A percentile compares a stretch with the other conserved stretches of the same genome.
Conservation (phyloP, 2,113 vertebrate genomes). For the Vidua chalybeata region DNA sequence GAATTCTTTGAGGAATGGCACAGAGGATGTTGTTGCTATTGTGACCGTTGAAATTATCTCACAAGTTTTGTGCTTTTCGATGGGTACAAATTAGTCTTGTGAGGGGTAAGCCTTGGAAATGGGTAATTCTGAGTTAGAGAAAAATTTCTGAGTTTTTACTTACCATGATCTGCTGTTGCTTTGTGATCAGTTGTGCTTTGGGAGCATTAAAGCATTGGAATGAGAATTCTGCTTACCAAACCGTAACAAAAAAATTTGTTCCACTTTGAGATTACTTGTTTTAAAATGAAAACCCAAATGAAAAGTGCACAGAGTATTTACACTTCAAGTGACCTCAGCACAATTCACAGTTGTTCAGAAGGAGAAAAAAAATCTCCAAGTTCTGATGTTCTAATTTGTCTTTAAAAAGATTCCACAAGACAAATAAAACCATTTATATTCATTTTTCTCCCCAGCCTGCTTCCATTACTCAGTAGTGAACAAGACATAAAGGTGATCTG, state of each 20-base stretch:
- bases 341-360: not conserved
- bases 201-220: not conserved
- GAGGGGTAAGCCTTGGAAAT: not conserved
- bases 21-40: not conserved
- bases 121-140: not conserved
- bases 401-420: not conserved
- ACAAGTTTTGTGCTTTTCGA: not conserved
- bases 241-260: not conserved
- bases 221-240: not conserved
- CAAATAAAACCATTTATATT: not conserved
- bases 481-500: not conserved
- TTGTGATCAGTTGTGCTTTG: not conserved
- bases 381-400: not conserved
- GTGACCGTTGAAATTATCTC: not conserved
- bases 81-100: not conserved
- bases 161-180: not conserved
- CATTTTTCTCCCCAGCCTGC: not conserved
- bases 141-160: not conserved
- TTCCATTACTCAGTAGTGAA: not conserved
- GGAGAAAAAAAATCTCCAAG: not conserved
- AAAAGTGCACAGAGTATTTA: not conserved
- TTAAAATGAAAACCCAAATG: not conserved
- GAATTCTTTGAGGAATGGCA: not conserved
- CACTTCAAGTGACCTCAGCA: not conserved
- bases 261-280: not conserved